Evolutionary conservation across 2,113 vertebrate species (phyloP).

Genomic region (Neopipo cinnamomea): DNA sequence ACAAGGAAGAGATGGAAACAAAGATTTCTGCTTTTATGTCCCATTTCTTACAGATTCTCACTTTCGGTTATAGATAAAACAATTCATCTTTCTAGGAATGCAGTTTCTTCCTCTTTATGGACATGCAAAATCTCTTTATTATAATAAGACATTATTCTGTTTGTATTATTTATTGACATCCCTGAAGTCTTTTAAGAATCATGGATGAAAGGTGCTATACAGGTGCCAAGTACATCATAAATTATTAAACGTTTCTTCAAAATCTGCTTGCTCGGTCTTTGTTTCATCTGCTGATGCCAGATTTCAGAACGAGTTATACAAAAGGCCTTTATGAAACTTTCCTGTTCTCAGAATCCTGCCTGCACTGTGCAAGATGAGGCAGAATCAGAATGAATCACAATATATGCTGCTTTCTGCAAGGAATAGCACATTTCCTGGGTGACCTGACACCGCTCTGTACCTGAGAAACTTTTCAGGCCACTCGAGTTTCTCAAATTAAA

Average conservation of each 20-base stretch:
- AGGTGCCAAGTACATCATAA: conserved; percentile 4
- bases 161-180: conserved; percentile 27
- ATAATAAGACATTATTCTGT: neutral
- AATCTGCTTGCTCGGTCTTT: neutral
- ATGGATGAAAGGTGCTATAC: conserved; percentile 12
- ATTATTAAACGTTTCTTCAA: conserved; percentile 30
- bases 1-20: neutral
- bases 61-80: neutral
- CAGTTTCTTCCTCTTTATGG: neutral
- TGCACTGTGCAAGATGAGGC: neutral
- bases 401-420: neutral
- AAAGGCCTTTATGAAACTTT: neutral
- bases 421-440: accelerated
- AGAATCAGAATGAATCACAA: neutral
- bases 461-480: neutral
- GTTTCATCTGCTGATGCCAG: neutral
- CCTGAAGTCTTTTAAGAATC: conserved; percentile 21
- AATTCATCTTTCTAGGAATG: neutral
- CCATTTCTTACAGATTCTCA: neutral
- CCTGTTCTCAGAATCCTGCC: accelerated
- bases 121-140: conserved; percentile 9
- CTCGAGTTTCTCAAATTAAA: neutral
- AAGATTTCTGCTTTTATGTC: neutral
- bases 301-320: neutral
- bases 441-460: neutral